Conservation (phyloP, 2,797 vertebrate genomes). For the Xenops minutus region DNA sequence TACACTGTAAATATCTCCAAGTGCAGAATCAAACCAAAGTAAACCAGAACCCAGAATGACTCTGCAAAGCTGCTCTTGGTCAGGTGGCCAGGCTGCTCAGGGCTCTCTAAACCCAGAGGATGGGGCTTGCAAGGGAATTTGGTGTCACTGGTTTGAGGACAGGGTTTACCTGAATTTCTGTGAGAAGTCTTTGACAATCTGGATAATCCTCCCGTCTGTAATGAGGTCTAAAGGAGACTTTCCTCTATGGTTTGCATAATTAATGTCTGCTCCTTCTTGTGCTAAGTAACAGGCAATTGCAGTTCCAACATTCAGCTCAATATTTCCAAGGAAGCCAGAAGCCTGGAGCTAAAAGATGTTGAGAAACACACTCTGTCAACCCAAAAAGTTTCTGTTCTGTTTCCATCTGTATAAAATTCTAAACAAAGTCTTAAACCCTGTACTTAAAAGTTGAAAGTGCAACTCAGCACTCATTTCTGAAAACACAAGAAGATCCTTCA, state of each 20-base stretch:
- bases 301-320: slow-evolving; percentile 85
- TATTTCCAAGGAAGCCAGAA: slow-evolving; percentile 85
- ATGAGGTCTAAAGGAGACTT: slow-evolving; percentile 91
- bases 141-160: background rate
- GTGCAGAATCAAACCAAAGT: background rate
- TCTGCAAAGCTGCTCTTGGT: background rate
- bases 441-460: background rate
- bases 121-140: accelerated
- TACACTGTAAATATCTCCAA: background rate
- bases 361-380: background rate
- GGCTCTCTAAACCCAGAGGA: background rate
- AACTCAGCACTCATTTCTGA: background rate
- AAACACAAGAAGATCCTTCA: background rate
- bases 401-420: background rate
- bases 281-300: slow-evolving; percentile 92
- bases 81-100: background rate
- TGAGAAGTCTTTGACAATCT: slow-evolving; percentile 89
- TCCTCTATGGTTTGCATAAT: slow-evolving; percentile 94
- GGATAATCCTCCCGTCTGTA: slow-evolving; percentile 79
- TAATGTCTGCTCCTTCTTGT: slow-evolving; percentile 91
- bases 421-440: background rate
- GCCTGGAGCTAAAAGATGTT: slow-evolving; percentile 79
- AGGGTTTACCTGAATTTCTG: slow-evolving; percentile 90
- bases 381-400: background rate
- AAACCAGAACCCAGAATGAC: background rate